phyloP scores from a whole-genome alignment of 1,140 invertebrate species.

The Drosophila micromelanica region DNA sequence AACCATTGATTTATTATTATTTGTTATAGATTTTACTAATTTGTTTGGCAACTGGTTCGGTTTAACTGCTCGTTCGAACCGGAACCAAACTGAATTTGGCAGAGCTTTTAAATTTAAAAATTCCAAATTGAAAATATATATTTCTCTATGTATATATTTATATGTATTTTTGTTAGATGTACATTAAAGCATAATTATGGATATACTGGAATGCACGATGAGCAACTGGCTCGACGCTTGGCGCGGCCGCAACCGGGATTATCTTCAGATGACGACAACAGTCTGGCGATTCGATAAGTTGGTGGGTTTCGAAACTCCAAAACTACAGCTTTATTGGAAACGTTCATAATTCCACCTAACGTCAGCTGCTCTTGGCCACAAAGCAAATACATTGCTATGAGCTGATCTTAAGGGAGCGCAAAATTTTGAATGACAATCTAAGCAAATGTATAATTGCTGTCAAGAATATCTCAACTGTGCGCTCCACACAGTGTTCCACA shows the following conservation, averaged over 20 bases:
- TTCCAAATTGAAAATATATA: not conserved
- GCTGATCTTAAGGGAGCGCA: not conserved
- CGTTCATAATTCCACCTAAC: not conserved
- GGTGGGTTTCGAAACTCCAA: not conserved
- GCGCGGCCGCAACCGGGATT: conserved; percentile 1
- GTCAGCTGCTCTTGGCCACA: conserved; percentile 3
- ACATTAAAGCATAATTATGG: not conserved
- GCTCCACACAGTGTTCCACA: too few species aligned
- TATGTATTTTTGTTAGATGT: not conserved
- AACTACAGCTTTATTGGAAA: not conserved
- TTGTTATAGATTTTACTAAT: too few species aligned
- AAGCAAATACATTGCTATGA: conserved; percentile 20
- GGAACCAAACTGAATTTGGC: not conserved
- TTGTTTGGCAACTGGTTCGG: too few species aligned
- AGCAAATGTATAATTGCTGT: not conserved
- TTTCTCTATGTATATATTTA: not conserved
- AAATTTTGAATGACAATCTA: not conserved
- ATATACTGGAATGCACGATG: not conserved
- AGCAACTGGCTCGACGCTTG: not conserved
- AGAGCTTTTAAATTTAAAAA: not conserved
- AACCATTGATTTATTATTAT: too few species aligned
- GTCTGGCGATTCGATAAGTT: not conserved
- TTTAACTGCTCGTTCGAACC: too few species aligned
- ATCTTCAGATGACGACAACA: not conserved
- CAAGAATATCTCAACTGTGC: not conserved